Percentiles rank a stretch among this genome's conserved stretches.
Conservation (phyloP, 2,797 vertebrate species). For the Mallotus villosus region DNA sequence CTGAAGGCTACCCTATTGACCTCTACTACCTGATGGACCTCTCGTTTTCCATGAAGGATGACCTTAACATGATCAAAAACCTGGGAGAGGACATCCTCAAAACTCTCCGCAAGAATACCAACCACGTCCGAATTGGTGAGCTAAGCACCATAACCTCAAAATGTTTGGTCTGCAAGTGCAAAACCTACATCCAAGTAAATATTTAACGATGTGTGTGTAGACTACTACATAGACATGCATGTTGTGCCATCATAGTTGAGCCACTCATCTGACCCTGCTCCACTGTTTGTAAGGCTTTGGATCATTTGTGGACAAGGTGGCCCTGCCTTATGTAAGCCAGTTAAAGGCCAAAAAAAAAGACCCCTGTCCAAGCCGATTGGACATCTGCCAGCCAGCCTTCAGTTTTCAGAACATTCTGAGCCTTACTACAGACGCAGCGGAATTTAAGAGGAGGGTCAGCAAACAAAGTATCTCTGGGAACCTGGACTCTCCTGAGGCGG, state of each 20-base stretch:
- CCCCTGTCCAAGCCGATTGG: slow-evolving; percentile 64
- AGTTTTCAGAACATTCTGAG: slow-evolving; percentile 73
- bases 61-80: slow-evolving; percentile 76
- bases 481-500: slow-evolving; percentile 75
- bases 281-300: slow-evolving; percentile 71
- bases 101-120: slow-evolving; percentile 60
- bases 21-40: slow-evolving; percentile 84
- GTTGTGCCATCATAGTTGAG: neutral
- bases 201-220: no score
- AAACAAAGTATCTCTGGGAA: slow-evolving; percentile 77
- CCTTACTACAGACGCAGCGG: slow-evolving; percentile 60
- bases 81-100: slow-evolving; percentile 71
- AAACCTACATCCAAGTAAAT: neutral
- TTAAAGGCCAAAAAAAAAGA: slow-evolving; percentile 55
- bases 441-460: slow-evolving; percentile 72
- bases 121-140: slow-evolving; percentile 73
- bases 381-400: slow-evolving; percentile 71
- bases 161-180: neutral
- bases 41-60: slow-evolving; percentile 82
- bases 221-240: neutral
- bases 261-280: neutral
- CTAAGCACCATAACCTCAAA: no score
- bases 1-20: slow-evolving; percentile 78
- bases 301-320: slow-evolving; percentile 81
- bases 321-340: slow-evolving; percentile 76